These are phyloP conservation scores for Pediacus dermestoides DNA, from an alignment of 2,888 invertebrate species.

Conservation along the genomic window DNA sequence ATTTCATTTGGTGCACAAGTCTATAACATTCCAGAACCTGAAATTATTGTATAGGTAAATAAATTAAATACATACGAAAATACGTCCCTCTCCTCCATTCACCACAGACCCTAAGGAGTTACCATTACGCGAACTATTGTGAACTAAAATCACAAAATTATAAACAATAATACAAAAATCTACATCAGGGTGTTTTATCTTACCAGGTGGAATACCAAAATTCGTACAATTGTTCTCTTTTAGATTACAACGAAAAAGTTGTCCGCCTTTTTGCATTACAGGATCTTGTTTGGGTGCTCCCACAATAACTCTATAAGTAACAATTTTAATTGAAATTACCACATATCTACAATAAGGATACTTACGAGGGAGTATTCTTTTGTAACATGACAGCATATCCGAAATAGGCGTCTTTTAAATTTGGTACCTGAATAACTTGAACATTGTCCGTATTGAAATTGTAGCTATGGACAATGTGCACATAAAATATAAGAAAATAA, in stretches of 20 bases:
- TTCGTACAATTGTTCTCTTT: constrained; percentile 12
- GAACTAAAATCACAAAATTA: constrained; percentile 17
- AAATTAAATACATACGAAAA: constrained; percentile 27
- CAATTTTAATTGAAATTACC: neutral
- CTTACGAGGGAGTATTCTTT: constrained; percentile 12
- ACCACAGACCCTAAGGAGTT: constrained; percentile 28
- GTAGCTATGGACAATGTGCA: too few relatives aligned
- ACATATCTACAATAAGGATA: neutral
- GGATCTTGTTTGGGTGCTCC: constrained; percentile 23
- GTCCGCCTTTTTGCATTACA: constrained; percentile 11
- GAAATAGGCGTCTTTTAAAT: constrained; percentile 16
- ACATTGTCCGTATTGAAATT: constrained; percentile 1
- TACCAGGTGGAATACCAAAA: constrained; percentile 14
- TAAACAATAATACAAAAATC: constrained; percentile 7
- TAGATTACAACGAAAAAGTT: constrained; percentile 16
- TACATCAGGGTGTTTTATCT: constrained; percentile 1
- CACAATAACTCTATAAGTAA: constrained; percentile 27
- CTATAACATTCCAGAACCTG: constrained; percentile 12
- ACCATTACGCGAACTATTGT: constrained; percentile 19
- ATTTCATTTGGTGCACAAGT: constrained; percentile 23
- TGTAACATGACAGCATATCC: constrained; percentile 20
- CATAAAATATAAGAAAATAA: too few relatives aligned
- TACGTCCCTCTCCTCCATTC: constrained; percentile 24
- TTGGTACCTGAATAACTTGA: neutral
- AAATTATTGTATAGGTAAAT: too few relatives aligned